Evolutionary conservation across 2,797 vertebrate species (phyloP).

Genomic region (Australoheros facetus): DNA sequence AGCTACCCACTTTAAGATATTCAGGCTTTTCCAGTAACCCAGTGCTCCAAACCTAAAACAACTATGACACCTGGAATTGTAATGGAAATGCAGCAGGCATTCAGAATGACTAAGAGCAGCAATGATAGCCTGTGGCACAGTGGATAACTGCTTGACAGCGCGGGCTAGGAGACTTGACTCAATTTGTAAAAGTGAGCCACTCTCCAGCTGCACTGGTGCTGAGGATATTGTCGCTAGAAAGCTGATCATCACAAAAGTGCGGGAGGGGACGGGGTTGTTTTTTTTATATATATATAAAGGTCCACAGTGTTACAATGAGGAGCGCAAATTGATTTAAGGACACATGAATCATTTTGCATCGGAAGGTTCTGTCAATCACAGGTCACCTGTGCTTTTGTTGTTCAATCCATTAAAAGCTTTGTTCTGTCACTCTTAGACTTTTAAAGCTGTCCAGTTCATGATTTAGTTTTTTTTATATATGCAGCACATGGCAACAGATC

Average conservation of each 20-base stretch:
- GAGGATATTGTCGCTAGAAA: conserved; percentile 39
- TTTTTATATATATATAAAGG: background rate
- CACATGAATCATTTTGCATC: conserved; percentile 47
- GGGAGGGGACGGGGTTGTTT: background rate
- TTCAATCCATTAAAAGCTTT: conserved; percentile 48
- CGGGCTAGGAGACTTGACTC: conserved; percentile 50
- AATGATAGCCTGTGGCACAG: conserved; percentile 55
- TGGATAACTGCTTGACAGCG: conserved; percentile 66
- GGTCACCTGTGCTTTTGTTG: conserved; percentile 37
- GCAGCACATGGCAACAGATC: conserved; percentile 23
- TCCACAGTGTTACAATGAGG: conserved; percentile 4
- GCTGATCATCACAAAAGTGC: conserved; percentile 31
- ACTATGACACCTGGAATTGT: conserved; percentile 46
- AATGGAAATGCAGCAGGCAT: conserved; percentile 55
- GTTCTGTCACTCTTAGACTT: conserved; percentile 22
- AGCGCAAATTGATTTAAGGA: conserved; percentile 37
- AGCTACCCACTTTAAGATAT: conserved; percentile 19
- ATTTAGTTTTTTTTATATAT: conserved; percentile 38
- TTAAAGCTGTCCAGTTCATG: conserved; percentile 22
- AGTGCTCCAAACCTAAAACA: conserved; percentile 28
- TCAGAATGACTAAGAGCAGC: conserved; percentile 59
- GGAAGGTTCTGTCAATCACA: conserved; percentile 43
- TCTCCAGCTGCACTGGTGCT: conserved; percentile 26
- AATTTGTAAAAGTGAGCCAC: conserved; percentile 60
- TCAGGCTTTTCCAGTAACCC: conserved; percentile 31